Evolutionary conservation across 2,797 vertebrate species (phyloP).

Genomic region (Microchirus variegatus): DNA sequence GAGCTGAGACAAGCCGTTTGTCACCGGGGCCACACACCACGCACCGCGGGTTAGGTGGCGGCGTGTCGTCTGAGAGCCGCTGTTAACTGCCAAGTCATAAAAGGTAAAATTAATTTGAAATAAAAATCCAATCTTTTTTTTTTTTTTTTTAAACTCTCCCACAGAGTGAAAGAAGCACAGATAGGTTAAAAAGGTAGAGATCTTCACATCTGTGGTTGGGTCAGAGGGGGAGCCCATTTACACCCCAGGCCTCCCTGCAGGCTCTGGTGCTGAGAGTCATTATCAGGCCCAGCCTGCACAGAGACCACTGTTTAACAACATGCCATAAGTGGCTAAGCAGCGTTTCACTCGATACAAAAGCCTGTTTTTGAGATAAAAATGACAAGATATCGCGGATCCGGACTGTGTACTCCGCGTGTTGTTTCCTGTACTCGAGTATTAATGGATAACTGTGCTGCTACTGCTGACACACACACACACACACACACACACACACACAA

Average conservation of each 20-base stretch:
- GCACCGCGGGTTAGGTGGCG: conserved; percentile 71
- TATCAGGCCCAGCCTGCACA: conserved; percentile 65
- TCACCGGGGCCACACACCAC: conserved; percentile 77
- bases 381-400: conserved; percentile 2
- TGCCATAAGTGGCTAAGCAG: conserved; percentile 3
- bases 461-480: too few species aligned
- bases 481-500: conserved; percentile 9
- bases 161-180: conserved; percentile 5
- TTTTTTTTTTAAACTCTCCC: background rate
- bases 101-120: conserved; percentile 58
- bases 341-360: conserved; percentile 6
- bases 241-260: conserved; percentile 68
- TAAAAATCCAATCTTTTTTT: background rate
- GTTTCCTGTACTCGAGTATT: background rate
- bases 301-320: conserved; percentile 26
- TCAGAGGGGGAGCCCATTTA: conserved; percentile 76
- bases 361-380: background rate
- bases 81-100: conserved; percentile 60
- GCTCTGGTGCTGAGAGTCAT: conserved; percentile 66
- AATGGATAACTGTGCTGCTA: conserved; percentile 6
- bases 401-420: background rate
- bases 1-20: conserved; percentile 78
- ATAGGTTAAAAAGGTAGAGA: conserved; percentile 26
- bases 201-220: conserved; percentile 61
- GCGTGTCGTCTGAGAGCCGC: conserved; percentile 73